Conservation (phyloP, 2,888 invertebrate genomes). For the Nomada fucata region DNA sequence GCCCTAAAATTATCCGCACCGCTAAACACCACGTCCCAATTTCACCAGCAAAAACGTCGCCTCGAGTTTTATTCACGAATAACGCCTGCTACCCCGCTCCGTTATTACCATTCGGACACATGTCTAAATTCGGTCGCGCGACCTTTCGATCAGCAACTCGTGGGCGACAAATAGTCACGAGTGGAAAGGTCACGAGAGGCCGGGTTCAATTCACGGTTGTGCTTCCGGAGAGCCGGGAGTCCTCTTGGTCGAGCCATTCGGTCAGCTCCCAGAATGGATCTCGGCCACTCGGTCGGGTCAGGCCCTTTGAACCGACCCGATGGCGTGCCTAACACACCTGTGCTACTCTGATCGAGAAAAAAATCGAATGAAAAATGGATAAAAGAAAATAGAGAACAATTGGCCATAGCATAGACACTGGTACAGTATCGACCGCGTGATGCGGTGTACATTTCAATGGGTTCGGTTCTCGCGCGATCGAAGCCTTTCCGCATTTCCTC, state of each 20-base stretch:
- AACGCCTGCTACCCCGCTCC: background rate
- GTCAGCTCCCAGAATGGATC: conserved; percentile 65
- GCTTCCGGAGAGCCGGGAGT: conserved; percentile 53
- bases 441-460: background rate
- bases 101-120: conserved; percentile 36
- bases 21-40: too few relatives aligned
- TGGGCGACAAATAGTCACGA: conserved; percentile 24
- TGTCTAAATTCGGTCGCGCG: conserved; percentile 53
- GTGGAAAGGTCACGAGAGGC: conserved; percentile 39
- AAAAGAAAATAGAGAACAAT: background rate
- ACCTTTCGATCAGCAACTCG: conserved; percentile 39
- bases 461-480: background rate
- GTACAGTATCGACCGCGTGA: background rate
- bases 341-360: conserved; percentile 34
- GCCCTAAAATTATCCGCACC: background rate
- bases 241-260: conserved; percentile 58
- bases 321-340: conserved; percentile 35
- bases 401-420: background rate
- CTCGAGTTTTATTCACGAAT: too few relatives aligned
- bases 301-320: conserved; percentile 60
- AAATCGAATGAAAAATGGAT: background rate
- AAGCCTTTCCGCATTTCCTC: background rate
- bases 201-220: conserved; percentile 52
- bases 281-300: conserved; percentile 72
- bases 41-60: too few relatives aligned